Percentiles rank a stretch among this genome's conserved stretches.
Evolutionary conservation across 2,113 vertebrate species (phyloP).

Genomic region (Noctilio leporinus): DNA sequence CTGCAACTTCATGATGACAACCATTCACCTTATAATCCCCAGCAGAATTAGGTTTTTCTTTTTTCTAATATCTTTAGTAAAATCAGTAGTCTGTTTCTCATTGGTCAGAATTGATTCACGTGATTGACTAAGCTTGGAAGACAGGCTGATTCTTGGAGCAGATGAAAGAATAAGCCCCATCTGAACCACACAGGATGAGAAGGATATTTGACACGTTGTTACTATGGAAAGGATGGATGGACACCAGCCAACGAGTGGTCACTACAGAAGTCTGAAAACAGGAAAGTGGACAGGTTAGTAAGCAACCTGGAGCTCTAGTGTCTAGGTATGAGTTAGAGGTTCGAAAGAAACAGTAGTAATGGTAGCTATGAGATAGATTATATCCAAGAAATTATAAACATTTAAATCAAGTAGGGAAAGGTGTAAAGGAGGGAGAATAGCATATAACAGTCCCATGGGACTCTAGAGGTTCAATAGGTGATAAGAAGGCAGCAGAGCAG

Average conservation of each 20-base stretch:
- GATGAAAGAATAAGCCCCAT: neutral
- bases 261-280: neutral
- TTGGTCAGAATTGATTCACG: neutral
- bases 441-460: neutral
- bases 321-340: neutral
- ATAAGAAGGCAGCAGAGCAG: neutral
- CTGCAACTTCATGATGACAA: neutral
- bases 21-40: neutral
- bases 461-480: accelerated
- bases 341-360: neutral
- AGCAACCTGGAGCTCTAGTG: neutral
- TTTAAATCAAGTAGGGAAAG: neutral
- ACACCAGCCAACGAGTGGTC: neutral
- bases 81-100: neutral
- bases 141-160: neutral
- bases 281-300: neutral
- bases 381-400: neutral
- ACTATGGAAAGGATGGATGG: neutral
- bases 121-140: neutral
- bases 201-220: neutral
- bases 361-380: neutral
- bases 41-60: neutral
- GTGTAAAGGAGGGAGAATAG: neutral
- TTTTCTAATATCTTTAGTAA: neutral
- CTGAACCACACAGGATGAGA: neutral